Conservation (phyloP, 37 sponge, comb jelly and placozoan species). For the Oscarella lobularis region DNA sequence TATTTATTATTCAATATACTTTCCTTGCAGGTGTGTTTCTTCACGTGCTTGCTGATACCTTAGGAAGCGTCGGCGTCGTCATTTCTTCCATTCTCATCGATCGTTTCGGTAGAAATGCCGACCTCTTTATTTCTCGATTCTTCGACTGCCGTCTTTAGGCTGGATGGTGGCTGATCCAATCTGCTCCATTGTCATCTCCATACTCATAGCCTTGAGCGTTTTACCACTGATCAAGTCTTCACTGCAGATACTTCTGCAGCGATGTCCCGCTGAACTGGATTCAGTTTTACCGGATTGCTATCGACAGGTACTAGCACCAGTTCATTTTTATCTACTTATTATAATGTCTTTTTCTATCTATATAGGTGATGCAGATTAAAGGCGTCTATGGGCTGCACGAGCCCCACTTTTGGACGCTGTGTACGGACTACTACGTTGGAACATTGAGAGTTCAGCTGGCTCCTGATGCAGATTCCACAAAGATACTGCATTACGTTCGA, state of each 20-base stretch:
- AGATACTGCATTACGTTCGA: constrained; percentile 11
- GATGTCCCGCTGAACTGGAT: constrained; percentile 42
- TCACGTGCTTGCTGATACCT: constrained; percentile 81
- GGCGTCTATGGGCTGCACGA: constrained; percentile 52
- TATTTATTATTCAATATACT: neutral
- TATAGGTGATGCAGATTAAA: constrained; percentile 38
- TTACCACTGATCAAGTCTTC: constrained; percentile 65
- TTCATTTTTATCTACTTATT: too few species aligned
- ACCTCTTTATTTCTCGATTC: neutral
- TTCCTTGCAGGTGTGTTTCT: constrained; percentile 54
- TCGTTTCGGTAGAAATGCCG: constrained; percentile 46
- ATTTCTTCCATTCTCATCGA: constrained; percentile 64
- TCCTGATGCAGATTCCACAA: constrained; percentile 13
- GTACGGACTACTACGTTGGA: constrained; percentile 29
- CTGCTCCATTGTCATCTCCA: constrained; percentile 80
- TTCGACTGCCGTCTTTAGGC: constrained; percentile 19
- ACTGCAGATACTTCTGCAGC: constrained; percentile 58
- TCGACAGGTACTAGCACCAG: constrained; percentile 37
- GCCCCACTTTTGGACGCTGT: constrained; percentile 78
- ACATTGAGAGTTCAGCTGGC: constrained; percentile 35
- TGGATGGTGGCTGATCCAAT: constrained; percentile 86
- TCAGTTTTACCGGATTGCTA: constrained; percentile 29
- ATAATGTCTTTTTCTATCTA: too few species aligned
- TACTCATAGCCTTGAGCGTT: constrained; percentile 66
- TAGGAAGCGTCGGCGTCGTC: constrained; percentile 85